Evolutionary conservation across 1,140 invertebrate genomes (phyloP).

Genomic region (Trichomalopsis sarcophagae): DNA sequence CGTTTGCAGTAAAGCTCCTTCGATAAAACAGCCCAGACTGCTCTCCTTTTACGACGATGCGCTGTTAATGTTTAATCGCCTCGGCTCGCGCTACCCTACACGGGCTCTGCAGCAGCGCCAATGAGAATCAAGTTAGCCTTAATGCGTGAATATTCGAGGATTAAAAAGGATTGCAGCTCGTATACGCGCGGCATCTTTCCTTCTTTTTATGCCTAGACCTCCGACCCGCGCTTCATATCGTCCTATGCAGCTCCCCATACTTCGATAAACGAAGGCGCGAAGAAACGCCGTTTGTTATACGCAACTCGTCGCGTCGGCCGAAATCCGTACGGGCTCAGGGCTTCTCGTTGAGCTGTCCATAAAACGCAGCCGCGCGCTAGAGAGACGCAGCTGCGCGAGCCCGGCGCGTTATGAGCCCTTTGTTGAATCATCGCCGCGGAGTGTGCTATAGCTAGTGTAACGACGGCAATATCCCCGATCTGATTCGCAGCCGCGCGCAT

Average conservation of each 20-base stretch:
- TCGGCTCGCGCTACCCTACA: not conserved
- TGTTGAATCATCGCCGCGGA: constrained; percentile 34
- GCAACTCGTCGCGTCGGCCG: not conserved
- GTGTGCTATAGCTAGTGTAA: not conserved
- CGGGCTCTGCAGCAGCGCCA: not conserved
- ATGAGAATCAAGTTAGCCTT: constrained; percentile 14
- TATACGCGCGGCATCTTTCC: not conserved
- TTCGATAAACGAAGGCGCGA: not conserved
- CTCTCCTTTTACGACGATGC: constrained; percentile 30
- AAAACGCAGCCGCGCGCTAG: constrained; percentile 41
- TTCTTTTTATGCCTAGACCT: not conserved
- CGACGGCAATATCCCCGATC: not conserved
- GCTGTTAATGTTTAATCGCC: constrained; percentile 35
- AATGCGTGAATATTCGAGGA: constrained; percentile 15
- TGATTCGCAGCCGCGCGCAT: not conserved
- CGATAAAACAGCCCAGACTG: constrained; percentile 34
- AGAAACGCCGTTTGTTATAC: not conserved
- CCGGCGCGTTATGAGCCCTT: constrained; percentile 34
- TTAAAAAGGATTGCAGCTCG: not conserved
- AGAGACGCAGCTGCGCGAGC: not conserved
- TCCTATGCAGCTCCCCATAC: not conserved
- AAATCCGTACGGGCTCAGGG: not conserved
- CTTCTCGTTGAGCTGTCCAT: constrained; percentile 37
- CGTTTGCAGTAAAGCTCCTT: constrained; percentile 23
- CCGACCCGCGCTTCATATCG: not conserved